Evolutionary conservation across 2,113 vertebrate species (phyloP).

Genomic region (Takifugu bimaculatus): DNA sequence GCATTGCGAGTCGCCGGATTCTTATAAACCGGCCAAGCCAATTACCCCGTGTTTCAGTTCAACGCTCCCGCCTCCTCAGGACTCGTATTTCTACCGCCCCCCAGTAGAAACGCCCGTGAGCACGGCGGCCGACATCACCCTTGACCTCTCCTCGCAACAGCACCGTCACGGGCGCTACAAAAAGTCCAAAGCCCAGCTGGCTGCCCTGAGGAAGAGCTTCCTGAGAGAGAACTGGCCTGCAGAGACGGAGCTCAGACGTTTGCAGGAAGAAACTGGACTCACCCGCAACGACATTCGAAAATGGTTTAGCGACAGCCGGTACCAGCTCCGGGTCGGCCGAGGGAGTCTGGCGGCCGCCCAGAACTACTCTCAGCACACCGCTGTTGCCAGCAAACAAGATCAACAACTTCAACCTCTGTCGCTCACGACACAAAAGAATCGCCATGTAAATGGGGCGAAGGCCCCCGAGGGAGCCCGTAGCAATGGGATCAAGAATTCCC

Average conservation of each 20-base stretch:
- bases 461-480: constrained; percentile 43
- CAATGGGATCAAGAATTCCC: constrained; percentile 57
- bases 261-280: constrained; percentile 81
- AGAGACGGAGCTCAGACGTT: constrained; percentile 75
- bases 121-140: constrained; percentile 49
- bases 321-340: constrained; percentile 73
- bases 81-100: constrained; percentile 74
- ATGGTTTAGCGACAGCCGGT: constrained; percentile 80
- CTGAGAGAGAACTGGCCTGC: constrained; percentile 74
- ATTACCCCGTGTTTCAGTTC: constrained; percentile 65
- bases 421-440: constrained; percentile 58
- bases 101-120: constrained; percentile 54
- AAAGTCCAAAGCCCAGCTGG: constrained; percentile 76
- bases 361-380: constrained; percentile 39
- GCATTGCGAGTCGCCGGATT: constrained; percentile 65
- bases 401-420: constrained; percentile 66
- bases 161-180: constrained; percentile 73
- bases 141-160: constrained; percentile 56
- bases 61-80: constrained; percentile 73
- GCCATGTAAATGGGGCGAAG: constrained; percentile 44
- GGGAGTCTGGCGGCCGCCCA: constrained; percentile 64
- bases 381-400: constrained; percentile 53
- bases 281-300: constrained; percentile 78
- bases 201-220: constrained; percentile 74
- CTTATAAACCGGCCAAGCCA: constrained; percentile 63